Percentiles rank a stretch among this genome's conserved stretches.
phyloP scores from a whole-genome alignment of 2,797 vertebrate species.

The Otus scops region DNA sequence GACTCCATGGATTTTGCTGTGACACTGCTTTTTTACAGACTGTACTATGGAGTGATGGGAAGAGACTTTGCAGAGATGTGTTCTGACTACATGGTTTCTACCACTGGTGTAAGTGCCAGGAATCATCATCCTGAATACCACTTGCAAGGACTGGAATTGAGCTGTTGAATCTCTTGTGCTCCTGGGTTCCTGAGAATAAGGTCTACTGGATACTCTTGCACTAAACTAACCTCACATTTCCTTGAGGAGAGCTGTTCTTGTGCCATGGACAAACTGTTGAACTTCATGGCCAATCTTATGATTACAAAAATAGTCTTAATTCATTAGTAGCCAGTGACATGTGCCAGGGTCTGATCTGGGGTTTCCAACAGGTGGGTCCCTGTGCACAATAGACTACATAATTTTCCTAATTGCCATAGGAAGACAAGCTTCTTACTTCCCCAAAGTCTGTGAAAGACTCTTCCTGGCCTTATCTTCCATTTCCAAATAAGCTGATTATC shows the following conservation, averaged over 20 bases:
- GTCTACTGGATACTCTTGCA: neutral
- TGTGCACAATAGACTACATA: neutral
- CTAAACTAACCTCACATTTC: neutral
- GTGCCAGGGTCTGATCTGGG: neutral
- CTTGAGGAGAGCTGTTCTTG: neutral
- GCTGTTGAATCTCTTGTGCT: neutral
- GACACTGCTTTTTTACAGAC: conserved; percentile 77
- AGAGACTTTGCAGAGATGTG: conserved; percentile 80
- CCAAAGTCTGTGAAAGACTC: neutral
- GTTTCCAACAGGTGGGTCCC: neutral
- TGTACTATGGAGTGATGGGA: conserved; percentile 77
- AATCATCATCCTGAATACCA: neutral
- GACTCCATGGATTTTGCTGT: conserved; percentile 78
- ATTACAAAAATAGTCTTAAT: neutral
- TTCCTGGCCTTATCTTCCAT: neutral
- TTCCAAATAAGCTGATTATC: neutral
- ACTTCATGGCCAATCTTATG: neutral
- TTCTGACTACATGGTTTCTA: conserved; percentile 80
- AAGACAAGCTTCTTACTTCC: neutral
- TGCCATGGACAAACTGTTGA: neutral
- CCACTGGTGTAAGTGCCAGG: conserved; percentile 57
- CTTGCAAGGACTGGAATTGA: neutral
- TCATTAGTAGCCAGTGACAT: neutral
- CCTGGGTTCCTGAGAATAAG: neutral
- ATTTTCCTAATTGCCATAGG: neutral